phyloP scores from a whole-genome alignment of 2,113 vertebrate species.

The Argyrosomus japonicus region DNA sequence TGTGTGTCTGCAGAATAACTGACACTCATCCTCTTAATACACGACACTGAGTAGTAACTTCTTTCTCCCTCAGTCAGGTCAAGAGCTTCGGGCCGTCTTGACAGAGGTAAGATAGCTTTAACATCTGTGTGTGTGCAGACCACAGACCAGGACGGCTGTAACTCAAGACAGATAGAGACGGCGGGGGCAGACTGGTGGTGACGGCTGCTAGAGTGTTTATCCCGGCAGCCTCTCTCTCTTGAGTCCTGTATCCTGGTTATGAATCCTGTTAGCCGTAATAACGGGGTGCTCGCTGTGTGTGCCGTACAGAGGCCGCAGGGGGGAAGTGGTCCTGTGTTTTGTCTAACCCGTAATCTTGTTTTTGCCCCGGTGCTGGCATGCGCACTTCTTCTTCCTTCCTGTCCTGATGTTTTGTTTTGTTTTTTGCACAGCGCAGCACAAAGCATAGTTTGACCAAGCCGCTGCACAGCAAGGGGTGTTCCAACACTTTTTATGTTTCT shows the following conservation, averaged over 20 bases:
- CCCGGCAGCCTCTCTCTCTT: constrained; percentile 37
- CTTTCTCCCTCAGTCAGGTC: constrained; percentile 10
- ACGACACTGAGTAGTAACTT: constrained; percentile 40
- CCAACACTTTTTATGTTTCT: constrained; percentile 5
- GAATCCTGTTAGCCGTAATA: constrained; percentile 59
- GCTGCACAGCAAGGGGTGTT: background rate
- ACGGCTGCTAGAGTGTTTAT: constrained; percentile 60
- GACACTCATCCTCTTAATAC: constrained; percentile 46
- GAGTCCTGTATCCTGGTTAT: constrained; percentile 36
- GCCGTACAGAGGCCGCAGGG: constrained; percentile 3
- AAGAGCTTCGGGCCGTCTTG: background rate
- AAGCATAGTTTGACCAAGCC: constrained; percentile 4
- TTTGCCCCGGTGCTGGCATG: constrained; percentile 53
- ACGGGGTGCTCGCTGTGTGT: constrained; percentile 39
- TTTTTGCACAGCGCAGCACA: background rate
- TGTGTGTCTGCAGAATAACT: background rate
- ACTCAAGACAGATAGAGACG: constrained; percentile 39
- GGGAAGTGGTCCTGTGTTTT: constrained; percentile 60
- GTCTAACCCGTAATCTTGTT: constrained; percentile 71
- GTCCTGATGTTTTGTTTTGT: constrained; percentile 4
- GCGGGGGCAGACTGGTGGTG: constrained; percentile 25
- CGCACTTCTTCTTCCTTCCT: constrained; percentile 57
- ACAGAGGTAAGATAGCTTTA: constrained; percentile 47
- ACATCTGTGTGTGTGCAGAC: constrained; percentile 62
- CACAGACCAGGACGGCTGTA: constrained; percentile 49